These are phyloP conservation scores for Hemicentrotus pulcherrimus DNA, from an alignment of 35 echinoderm and acorn worm genomes.

Conservation along the genomic window DNA sequence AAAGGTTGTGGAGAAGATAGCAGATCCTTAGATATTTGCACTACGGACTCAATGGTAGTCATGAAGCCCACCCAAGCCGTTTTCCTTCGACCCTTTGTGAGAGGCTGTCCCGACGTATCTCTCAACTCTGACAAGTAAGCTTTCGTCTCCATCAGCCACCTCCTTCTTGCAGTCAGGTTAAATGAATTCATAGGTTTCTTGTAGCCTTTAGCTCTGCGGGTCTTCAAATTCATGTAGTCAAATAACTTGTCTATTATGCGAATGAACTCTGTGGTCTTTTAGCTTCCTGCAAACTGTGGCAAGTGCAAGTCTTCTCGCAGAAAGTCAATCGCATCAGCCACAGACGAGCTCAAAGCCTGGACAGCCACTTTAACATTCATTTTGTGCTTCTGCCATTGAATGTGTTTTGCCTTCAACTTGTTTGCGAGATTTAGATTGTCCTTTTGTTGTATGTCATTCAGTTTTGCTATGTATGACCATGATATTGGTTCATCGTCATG, in stretches of 20 bases:
- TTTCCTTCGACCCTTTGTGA: slow-evolving; percentile 47
- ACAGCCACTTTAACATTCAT: slow-evolving; percentile 85
- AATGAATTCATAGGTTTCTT: slow-evolving; percentile 57
- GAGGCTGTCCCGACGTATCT: slow-evolving; percentile 29
- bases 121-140: slow-evolving; percentile 42
- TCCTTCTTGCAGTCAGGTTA: slow-evolving; percentile 45
- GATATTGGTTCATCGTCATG: slow-evolving; percentile 50
- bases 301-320: slow-evolving; percentile 55
- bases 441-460: slow-evolving; percentile 58
- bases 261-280: slow-evolving; percentile 67
- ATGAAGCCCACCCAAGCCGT: slow-evolving; percentile 55
- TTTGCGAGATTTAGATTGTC: slow-evolving; percentile 70
- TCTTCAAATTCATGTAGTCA: slow-evolving; percentile 68
- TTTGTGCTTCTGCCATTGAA: slow-evolving; percentile 71
- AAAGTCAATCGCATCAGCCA: slow-evolving; percentile 82
- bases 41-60: slow-evolving; percentile 52
- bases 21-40: slow-evolving; percentile 50
- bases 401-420: slow-evolving; percentile 69
- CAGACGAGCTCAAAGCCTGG: slow-evolving; percentile 60
- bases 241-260: slow-evolving; percentile 69
- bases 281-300: slow-evolving; percentile 67
- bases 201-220: slow-evolving; percentile 37
- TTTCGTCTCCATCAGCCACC: slow-evolving; percentile 62
- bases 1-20: slow-evolving; percentile 35
- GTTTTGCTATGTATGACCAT: slow-evolving; percentile 67